These are phyloP conservation scores for Drosophila sturtevanti DNA, from an alignment of 1,140 invertebrate species.

Conservation along the genomic window DNA sequence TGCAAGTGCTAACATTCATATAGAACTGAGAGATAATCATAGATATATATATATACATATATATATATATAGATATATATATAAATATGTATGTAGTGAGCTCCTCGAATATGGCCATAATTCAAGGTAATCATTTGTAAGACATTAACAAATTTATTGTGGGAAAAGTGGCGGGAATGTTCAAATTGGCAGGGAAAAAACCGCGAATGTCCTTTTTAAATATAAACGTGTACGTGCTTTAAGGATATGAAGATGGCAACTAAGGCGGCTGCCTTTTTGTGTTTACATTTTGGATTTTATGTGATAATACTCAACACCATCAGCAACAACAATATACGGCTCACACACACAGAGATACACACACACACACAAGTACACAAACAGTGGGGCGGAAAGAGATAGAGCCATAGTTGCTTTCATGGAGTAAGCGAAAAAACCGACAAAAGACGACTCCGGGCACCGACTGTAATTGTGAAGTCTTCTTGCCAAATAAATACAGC, in stretches of 20 bases:
- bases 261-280: constrained; percentile 47
- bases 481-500: constrained; percentile 72
- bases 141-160: constrained; percentile 39
- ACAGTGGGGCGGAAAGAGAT: background rate
- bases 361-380: background rate
- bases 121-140: constrained; percentile 50
- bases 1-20: background rate
- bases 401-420: background rate
- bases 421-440: constrained; percentile 25
- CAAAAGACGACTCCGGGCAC: constrained; percentile 30
- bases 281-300: constrained; percentile 80
- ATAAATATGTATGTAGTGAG: background rate
- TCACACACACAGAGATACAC: too few relatives aligned
- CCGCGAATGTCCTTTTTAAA: background rate
- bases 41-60: too few relatives aligned
- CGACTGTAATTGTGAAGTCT: constrained; percentile 27
- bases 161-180: constrained; percentile 36
- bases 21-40: constrained; percentile 6
- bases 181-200: constrained; percentile 49
- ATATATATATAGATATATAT: too few relatives aligned
- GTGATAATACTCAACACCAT: constrained; percentile 74
- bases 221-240: constrained; percentile 66
- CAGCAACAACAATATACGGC: constrained; percentile 32
- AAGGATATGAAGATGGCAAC: constrained; percentile 27
- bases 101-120: background rate